Conservation (phyloP, 2,888 invertebrate species). For the Prenolepis imparis region DNA sequence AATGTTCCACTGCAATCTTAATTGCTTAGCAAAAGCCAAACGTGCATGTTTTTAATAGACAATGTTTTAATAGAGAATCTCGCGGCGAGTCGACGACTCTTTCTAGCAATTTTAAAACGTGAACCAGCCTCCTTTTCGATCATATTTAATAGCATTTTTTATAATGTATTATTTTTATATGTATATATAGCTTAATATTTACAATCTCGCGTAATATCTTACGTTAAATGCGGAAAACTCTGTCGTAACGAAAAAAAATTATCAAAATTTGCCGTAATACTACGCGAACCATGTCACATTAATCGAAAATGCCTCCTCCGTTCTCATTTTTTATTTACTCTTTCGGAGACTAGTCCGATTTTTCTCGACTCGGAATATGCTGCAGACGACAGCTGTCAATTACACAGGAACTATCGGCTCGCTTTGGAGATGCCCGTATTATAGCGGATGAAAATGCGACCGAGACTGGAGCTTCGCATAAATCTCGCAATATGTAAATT, state of each 20-base stretch:
- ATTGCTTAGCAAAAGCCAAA: conserved; percentile 82
- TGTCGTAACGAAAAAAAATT: neutral
- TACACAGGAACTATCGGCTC: conserved; percentile 81
- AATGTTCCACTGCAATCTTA: conserved; percentile 80
- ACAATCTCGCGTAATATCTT: neutral
- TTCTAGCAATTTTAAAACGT: conserved; percentile 64
- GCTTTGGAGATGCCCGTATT: conserved; percentile 74
- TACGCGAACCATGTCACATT: conserved; percentile 4
- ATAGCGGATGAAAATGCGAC: conserved; percentile 72
- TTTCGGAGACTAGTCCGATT: conserved; percentile 76
- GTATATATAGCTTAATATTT: neutral
- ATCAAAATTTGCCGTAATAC: neutral
- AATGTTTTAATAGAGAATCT: conserved; percentile 65
- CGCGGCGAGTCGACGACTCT: conserved; percentile 81
- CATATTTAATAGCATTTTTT: neutral
- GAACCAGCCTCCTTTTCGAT: conserved; percentile 73
- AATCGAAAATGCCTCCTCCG: conserved; percentile 28
- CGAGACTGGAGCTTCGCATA: conserved; percentile 68
- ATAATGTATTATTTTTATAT: no score
- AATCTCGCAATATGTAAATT: neutral
- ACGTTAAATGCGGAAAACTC: neutral
- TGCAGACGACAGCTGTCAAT: conserved; percentile 89
- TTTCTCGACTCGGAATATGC: conserved; percentile 85
- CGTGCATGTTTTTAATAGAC: conserved; percentile 80
- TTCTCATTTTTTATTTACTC: conserved; percentile 42